Percentiles rank a stretch among this genome's conserved stretches.
Evolutionary conservation across 2,113 vertebrate species (phyloP).

Genomic region (Isichthys henryi): DNA sequence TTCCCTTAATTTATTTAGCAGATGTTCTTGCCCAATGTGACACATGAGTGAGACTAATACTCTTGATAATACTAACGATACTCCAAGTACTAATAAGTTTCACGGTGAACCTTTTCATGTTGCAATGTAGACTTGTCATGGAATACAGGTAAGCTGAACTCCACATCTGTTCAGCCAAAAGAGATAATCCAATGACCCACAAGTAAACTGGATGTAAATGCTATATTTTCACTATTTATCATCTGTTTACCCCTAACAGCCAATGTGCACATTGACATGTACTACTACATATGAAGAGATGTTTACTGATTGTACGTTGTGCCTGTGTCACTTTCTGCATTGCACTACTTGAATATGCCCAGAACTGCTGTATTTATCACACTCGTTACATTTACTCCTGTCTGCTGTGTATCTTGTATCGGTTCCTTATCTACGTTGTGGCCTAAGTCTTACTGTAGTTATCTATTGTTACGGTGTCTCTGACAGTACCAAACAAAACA

Average conservation of each 20-base stretch:
- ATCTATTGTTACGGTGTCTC: not conserved
- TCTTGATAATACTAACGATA: not conserved
- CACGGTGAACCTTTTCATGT: not conserved
- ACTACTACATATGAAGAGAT: not conserved
- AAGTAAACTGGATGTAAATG: not conserved
- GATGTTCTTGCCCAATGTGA: not conserved
- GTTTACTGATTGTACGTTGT: not conserved
- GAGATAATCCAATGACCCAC: not conserved
- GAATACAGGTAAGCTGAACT: not conserved
- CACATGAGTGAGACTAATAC: not conserved
- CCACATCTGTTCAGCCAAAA: not conserved
- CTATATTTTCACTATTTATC: not conserved
- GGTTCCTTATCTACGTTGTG: not conserved
- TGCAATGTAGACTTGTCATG: not conserved
- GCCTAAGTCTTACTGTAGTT: not conserved
- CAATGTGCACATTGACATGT: not conserved
- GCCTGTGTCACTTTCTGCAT: not conserved
- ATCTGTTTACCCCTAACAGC: not conserved
- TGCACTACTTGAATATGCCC: not conserved
- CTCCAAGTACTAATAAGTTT: not conserved
- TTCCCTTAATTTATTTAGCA: not conserved
- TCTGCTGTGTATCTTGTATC: not conserved
- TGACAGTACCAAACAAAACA: not conserved
- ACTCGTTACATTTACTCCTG: not conserved
- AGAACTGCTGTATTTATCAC: not conserved